phyloP scores from a whole-genome alignment of 37 sponge, comb jelly and placozoan species.

The Chondrosia reniformis region DNA sequence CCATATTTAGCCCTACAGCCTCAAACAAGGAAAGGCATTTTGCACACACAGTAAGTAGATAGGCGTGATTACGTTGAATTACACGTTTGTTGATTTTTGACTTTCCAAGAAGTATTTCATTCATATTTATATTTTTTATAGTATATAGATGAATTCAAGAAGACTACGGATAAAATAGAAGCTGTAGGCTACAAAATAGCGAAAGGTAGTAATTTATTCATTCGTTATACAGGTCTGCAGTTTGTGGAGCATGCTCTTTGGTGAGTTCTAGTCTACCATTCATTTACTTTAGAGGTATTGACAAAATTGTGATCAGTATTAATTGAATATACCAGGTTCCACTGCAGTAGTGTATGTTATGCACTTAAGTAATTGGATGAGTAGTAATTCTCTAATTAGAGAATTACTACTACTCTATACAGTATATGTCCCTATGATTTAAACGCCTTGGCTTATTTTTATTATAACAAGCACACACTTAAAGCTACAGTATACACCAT shows the following conservation, averaged over 20 bases:
- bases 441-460: too few species aligned
- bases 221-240: not conserved
- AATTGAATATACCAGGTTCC: too few species aligned
- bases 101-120: too few species aligned
- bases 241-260: not conserved
- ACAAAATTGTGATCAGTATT: not conserved
- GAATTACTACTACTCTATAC: not conserved
- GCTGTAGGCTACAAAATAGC: not conserved
- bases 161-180: not conserved
- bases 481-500: too few species aligned
- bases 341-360: too few species aligned
- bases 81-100: too few species aligned
- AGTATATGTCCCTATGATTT: too few species aligned
- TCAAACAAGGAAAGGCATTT: not conserved
- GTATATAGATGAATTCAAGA: slow-evolving; percentile 4
- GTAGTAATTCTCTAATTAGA: not conserved
- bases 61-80: too few species aligned
- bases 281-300: not conserved
- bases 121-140: too few species aligned
- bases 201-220: not conserved
- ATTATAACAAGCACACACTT: too few species aligned
- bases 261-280: not conserved
- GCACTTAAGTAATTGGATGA: too few species aligned
- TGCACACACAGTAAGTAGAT: not conserved
- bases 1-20: not conserved